Base-by-base conservation (phyloP, 2,888 invertebrate species). In the Ischnura elegans region DNA sequence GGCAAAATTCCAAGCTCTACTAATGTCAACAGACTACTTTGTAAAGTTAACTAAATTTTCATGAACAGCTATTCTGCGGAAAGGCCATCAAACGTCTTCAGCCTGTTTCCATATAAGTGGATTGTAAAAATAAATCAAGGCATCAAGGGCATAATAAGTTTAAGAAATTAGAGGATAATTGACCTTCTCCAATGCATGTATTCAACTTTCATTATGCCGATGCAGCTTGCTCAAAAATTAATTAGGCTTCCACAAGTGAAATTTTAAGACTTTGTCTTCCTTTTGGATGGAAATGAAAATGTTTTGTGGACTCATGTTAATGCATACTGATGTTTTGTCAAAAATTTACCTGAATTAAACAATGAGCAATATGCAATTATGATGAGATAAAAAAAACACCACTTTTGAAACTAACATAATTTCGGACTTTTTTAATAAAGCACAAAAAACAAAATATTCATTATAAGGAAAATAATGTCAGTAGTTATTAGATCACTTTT, bases 281-380 rank as follows among this genome's bases (percentile, higher is more conserved):
- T 76, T 76, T 76, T 76, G 76, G 76, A 25, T 76, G 36, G 76
- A 76, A 76, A 76, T 76, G 36, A 5, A 29, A 76, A 76, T 13
- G 10, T 36, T 13, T 13, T 76, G 29, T 76, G 36, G 16, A 76
- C 36, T 36, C 36, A 76, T 76, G 36, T 61, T n/a, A 76, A 13
- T 76, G 16, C 36, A 76, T 76, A 76, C 29, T 76, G 36, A 76
- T 76, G 76, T 76, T 76, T 76, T 76, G 36, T n/a, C 36, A 25
- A 36, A 61, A 5, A 21, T 61, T 76, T 36, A 51, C 19, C 19
- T 3, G 8, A 25, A 76, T 76, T 29, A 36, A 21, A 36, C 36
- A 76, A 21, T 61, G 25, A 76, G 76, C 76, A 76, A 76, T 76
- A 76, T 76, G 36, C 36, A 36, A 76, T 76, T n/a, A 61, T 61